Conservation (phyloP, 1,140 invertebrate species). For the Drosophila willistoni region DNA sequence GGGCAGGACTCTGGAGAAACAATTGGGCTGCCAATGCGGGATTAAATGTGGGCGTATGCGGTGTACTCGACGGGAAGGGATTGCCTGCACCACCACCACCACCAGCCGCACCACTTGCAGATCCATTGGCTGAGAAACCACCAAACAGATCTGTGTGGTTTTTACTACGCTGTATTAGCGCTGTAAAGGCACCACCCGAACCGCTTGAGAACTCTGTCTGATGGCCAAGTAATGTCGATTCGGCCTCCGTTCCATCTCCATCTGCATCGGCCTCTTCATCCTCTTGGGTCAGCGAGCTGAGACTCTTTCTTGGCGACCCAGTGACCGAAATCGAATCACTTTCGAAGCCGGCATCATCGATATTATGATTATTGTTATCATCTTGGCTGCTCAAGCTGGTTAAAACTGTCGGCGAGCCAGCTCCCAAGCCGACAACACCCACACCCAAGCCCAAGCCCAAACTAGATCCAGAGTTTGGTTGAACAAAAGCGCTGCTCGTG, state of each 20-base stretch:
- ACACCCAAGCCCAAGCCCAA: neutral
- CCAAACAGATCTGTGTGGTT: conserved; percentile 79
- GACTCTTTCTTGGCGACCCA: conserved; percentile 84
- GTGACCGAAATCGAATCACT: conserved; percentile 89
- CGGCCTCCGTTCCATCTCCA: conserved; percentile 6
- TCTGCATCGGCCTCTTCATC: conserved; percentile 62
- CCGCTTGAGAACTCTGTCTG: conserved; percentile 19
- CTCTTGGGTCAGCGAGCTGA: conserved; percentile 59
- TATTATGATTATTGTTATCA: conserved; percentile 70
- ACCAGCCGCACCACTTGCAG: conserved; percentile 36
- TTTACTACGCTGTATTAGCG: conserved; percentile 79
- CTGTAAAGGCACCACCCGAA: conserved; percentile 75
- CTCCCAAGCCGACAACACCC: neutral
- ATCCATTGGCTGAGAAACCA: conserved; percentile 73
- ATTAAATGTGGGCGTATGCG: conserved; percentile 85
- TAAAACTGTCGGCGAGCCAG: conserved; percentile 58
- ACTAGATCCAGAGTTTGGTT: conserved; percentile 23
- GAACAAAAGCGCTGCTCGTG: conserved; percentile 58
- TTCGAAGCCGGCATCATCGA: conserved; percentile 82
- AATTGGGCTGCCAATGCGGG: conserved; percentile 88
- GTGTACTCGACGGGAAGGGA: conserved; percentile 71
- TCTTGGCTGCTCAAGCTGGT: conserved; percentile 65
- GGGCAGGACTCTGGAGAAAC: conserved; percentile 87
- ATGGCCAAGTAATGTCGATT: conserved; percentile 3
- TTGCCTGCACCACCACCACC: conserved; percentile 56